Evolutionary conservation across 2,113 vertebrate genomes (phyloP).

Genomic region (Crotalus horridus): DNA sequence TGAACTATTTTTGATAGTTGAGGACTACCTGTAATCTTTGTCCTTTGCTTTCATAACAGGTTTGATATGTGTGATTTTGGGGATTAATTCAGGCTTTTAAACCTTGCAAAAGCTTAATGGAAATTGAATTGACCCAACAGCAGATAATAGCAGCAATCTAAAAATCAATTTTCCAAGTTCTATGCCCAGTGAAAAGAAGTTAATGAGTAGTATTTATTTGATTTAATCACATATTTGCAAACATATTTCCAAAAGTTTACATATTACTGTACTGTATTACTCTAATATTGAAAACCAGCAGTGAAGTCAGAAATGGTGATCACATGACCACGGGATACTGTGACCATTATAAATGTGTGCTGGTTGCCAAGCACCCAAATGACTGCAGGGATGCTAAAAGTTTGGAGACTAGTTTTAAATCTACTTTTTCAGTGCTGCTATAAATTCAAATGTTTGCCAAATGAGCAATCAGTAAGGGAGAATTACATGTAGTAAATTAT

Average conservation of each 20-base stretch:
- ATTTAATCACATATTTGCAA: not conserved
- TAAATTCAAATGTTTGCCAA: not conserved
- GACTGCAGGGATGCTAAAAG: not conserved
- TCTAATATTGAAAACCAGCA: not conserved
- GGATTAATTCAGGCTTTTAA: not conserved
- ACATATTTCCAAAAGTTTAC: not conserved
- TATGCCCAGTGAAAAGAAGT: not conserved
- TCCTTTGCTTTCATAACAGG: not conserved
- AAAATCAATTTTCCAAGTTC: not conserved
- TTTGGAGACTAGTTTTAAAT: not conserved
- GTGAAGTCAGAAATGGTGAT: not conserved
- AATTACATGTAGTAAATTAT: not conserved
- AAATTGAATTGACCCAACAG: not conserved
- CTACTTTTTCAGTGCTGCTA: not conserved
- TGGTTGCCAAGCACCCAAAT: not conserved
- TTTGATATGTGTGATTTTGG: not conserved
- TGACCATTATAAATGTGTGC: not conserved
- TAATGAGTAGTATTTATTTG: not conserved
- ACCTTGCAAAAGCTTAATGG: not conserved
- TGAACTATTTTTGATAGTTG: not conserved
- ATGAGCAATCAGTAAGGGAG: not conserved
- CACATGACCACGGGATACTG: not conserved
- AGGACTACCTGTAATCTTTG: not conserved
- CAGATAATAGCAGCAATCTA: not conserved
- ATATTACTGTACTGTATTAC: not conserved